Evolutionary conservation across 2,113 vertebrate species (phyloP), one percentile per base, ranked within the genome.

Genomic region (Rana temporaria): DNA sequence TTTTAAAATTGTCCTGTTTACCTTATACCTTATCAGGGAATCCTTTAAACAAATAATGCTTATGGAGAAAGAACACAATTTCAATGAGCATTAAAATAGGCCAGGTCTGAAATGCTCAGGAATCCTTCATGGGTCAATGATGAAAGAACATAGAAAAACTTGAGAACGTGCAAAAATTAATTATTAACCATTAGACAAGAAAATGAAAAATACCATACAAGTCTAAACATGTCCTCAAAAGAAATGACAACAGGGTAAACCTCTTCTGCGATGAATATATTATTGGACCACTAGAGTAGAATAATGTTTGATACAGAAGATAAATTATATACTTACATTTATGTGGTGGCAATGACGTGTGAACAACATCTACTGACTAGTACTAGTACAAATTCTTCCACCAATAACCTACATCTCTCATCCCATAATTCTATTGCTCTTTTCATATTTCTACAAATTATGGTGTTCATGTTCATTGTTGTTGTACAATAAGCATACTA

Each of bases 201-300:
- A 30, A 78, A 66, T 79, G 20, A 84, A 81, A 88, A 82, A n/a
- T 57, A 71, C 12, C 26, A 38, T 70, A 55, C 86, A 85, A 85
- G 78, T 82, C 82, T 85, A 78, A 84, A 85, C 30, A 86, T 53
- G 84, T 85, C 16, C 71, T 85, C 70, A 86, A 69, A 59, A 85
- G 85, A 85, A 42, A 32, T 26, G 19, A 26, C 32, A 30, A 19
- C 22, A 24, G n/a, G 0, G 15, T 62, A 64, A 59, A 79, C 24
- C 17, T 38, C 42, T 67, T 78, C 55, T 7, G 84, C 56, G 16
- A 52, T 26, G 64, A 75, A 66, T 55, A 22, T 16, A 53, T 78
- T 56, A 4, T 32, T 19, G 14, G 53, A 56, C 18, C 65, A 70
- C 65, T 57, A 66, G 6, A 69, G 55, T 12, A 73, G 52, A 60